Base-by-base conservation (phyloP, 2,888 invertebrate genomes). In the Pomacea canaliculata region DNA sequence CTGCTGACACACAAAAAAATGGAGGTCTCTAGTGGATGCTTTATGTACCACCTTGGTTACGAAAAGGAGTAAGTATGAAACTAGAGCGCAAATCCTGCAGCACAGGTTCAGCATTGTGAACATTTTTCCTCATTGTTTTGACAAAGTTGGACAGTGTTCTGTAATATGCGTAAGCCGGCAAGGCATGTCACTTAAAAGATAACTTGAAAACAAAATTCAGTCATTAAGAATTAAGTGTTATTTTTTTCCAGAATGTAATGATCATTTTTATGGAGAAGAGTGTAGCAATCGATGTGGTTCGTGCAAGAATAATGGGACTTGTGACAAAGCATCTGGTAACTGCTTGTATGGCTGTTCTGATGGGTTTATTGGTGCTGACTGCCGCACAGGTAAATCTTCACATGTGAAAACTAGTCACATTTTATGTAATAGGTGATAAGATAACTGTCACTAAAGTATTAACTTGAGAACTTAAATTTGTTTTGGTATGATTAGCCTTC, bases 301-400 rank as follows among this genome's bases (percentile, higher is more conserved):
- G 10, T 87, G 87, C 78, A 75, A 78, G 19, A 76, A 79, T 46
- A 82, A 82, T 23, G 59, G 77, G 48, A 73, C 81, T 1, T 87
- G 87, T 83, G 82, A 86, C 67, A 81, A 79, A 46, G 83, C 83
- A 51, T 84, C 83, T n/a, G 87, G 87, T 18, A 73, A 82, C 37
- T 87, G 87, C 81, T 59, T 81, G n/a, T 66, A 73, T 37, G 86
- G 85, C 9, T 87, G 87, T 81, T 80, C 70, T n/a, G 78, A 78
- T 27, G 86, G 85, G 13, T 86, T 79, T 76, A 79, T 76, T 1
- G 86, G 85, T 37, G 62, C 71, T 51, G 70, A 72, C 19, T 87
- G 87, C 81, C 76, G 77, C 70, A 75, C 80, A 70, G 76, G 83
- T 82, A 51, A 79, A 79, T 62, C 19, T 71, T 56, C 9, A 63